phyloP scores from a whole-genome alignment of 2,113 vertebrate genomes.

The Bufo bufo region DNA sequence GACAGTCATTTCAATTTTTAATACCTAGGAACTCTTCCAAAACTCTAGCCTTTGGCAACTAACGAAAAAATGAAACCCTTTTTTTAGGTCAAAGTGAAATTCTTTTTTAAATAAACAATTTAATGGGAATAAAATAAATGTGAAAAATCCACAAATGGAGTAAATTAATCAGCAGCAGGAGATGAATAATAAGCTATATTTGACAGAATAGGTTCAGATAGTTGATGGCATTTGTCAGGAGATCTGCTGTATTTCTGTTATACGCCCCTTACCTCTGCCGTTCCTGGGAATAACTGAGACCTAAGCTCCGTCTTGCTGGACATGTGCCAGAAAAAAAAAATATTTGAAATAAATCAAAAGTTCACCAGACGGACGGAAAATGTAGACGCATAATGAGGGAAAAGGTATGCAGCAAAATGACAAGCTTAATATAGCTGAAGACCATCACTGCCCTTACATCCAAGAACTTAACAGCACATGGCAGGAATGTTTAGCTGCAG shows the following conservation, averaged over 20 bases:
- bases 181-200: neutral
- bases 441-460: neutral
- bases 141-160: constrained; percentile 10
- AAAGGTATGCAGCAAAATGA: neutral
- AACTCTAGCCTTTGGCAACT: constrained; percentile 8
- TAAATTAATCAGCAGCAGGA: constrained; percentile 17
- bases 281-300: neutral
- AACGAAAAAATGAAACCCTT: neutral
- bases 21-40: constrained; percentile 25
- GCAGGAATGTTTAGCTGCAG: no score
- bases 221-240: constrained; percentile 25
- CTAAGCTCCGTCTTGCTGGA: constrained; percentile 4
- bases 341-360: constrained; percentile 6
- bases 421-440: neutral
- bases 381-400: constrained; percentile 24
- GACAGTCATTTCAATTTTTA: constrained; percentile 24
- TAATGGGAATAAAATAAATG: constrained; percentile 22
- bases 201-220: constrained; percentile 3
- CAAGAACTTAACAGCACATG: neutral
- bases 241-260: neutral
- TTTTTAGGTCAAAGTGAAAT: neutral
- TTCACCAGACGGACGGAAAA: neutral
- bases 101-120: constrained; percentile 32
- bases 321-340: neutral
- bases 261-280: neutral